Evolutionary conservation across 2,888 invertebrate species (phyloP).

Genomic region (Empis livida): DNA sequence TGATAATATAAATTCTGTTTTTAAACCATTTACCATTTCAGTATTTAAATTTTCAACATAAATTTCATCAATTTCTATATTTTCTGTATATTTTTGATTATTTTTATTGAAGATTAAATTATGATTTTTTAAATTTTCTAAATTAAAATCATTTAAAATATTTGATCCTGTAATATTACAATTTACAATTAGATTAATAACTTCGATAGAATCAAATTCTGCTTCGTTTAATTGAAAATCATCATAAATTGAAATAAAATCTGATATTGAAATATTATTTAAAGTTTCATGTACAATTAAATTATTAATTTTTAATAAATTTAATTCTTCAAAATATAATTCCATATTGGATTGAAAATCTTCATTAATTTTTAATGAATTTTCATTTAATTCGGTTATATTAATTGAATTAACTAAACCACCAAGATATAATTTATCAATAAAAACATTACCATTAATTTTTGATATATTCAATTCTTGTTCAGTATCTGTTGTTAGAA

Average conservation of each 20-base stretch:
- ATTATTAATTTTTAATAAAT: slow-evolving; percentile 20
- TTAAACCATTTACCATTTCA: slow-evolving; percentile 30
- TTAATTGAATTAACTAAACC: slow-evolving; percentile 36
- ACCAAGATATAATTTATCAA: slow-evolving; percentile 35
- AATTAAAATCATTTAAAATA: slow-evolving; percentile 25
- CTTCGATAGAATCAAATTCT: slow-evolving; percentile 22
- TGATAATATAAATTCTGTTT: slow-evolving; percentile 22
- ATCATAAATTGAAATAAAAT: slow-evolving; percentile 21
- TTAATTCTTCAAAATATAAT: slow-evolving; percentile 27
- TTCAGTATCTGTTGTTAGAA: slow-evolving; percentile 38
- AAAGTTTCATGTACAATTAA: slow-evolving; percentile 29
- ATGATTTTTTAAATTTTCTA: slow-evolving; percentile 20
- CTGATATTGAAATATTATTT: slow-evolving; percentile 27
- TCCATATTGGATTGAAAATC: slow-evolving; percentile 31
- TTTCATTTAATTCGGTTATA: slow-evolving; percentile 32
- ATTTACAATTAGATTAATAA: slow-evolving; percentile 23
- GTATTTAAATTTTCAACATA: slow-evolving; percentile 25
- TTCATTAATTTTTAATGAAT: slow-evolving; percentile 32
- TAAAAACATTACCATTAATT: slow-evolving; percentile 34
- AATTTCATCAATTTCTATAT: slow-evolving; percentile 23
- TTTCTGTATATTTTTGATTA: slow-evolving; percentile 19
- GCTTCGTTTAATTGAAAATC: slow-evolving; percentile 22
- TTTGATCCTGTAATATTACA: slow-evolving; percentile 29
- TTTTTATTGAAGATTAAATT: slow-evolving; percentile 11
- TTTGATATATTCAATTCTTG: slow-evolving; percentile 35